phyloP scores from a whole-genome alignment of 1,140 invertebrate genomes.

The Philaenus spumarius region DNA sequence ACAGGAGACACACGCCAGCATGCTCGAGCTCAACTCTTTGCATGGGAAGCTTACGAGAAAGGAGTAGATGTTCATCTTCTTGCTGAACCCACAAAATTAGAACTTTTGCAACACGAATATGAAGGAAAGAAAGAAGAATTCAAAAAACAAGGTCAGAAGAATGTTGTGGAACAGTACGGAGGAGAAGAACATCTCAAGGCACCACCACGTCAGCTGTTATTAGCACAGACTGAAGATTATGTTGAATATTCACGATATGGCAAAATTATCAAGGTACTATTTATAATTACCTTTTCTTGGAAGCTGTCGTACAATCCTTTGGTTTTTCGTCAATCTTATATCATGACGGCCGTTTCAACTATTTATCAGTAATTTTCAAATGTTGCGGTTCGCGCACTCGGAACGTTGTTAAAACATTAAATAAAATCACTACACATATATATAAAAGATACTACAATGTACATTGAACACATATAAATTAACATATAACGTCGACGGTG shows the following conservation, averaged over 20 bases:
- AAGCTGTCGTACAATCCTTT: too few species aligned
- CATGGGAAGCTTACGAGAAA: slow-evolving; percentile 93
- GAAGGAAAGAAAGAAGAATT: slow-evolving; percentile 67
- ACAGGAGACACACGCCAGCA: slow-evolving; percentile 90
- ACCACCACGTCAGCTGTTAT: slow-evolving; percentile 74
- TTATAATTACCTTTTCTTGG: too few species aligned
- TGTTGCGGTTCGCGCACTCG: too few species aligned
- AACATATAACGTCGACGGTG: too few species aligned
- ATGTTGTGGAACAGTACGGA: slow-evolving; percentile 80
- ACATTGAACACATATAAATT: too few species aligned
- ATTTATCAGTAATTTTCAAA: too few species aligned
- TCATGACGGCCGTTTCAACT: too few species aligned
- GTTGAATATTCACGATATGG: slow-evolving; percentile 93
- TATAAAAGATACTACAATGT: too few species aligned
- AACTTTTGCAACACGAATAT: slow-evolving; percentile 85
- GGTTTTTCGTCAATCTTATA: too few species aligned
- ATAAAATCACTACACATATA: too few species aligned
- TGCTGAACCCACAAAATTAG: slow-evolving; percentile 96
- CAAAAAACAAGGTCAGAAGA: slow-evolving; percentile 52
- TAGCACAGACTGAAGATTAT: slow-evolving; percentile 95
- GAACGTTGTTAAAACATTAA: too few species aligned
- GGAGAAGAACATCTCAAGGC: slow-evolving; percentile 86
- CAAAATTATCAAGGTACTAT: slow-evolving; percentile 62
- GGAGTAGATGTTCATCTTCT: slow-evolving; percentile 94
- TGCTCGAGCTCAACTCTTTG: slow-evolving; percentile 89